phyloP scores from a whole-genome alignment of 2,888 invertebrate species.

The Drosophila conformis region DNA sequence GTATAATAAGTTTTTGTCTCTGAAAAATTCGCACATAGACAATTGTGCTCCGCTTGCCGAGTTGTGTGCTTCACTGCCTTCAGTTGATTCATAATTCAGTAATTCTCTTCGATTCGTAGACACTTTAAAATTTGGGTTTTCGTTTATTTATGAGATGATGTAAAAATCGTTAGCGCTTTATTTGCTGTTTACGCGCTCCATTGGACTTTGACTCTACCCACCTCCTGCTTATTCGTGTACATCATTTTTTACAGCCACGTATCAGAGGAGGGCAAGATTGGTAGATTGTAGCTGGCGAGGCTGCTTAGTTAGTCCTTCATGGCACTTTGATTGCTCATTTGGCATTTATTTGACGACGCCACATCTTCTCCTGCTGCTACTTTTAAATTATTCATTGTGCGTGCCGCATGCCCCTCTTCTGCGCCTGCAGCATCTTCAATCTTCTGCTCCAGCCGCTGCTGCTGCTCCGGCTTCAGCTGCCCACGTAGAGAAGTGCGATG shows the following conservation, averaged over 20 bases:
- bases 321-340: conserved; percentile 82
- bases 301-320: conserved; percentile 77
- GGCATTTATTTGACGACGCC: conserved; percentile 79
- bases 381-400: conserved; percentile 77
- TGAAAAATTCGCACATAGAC: conserved; percentile 32
- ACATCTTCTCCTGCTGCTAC: conserved; percentile 8
- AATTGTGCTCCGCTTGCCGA: conserved; percentile 54
- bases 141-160: conserved; percentile 55
- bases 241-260: conserved; percentile 74
- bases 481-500: conserved; percentile 54
- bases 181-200: conserved; percentile 76
- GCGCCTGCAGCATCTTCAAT: conserved; percentile 38
- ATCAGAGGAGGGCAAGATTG: conserved; percentile 41
- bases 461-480: conserved; percentile 20
- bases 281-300: conserved; percentile 1
- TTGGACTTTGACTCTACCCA: conserved; percentile 38
- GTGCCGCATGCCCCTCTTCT: conserved; percentile 35
- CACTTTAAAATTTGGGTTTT: conserved; percentile 53
- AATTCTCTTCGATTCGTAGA: conserved; percentile 31
- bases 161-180: conserved; percentile 60
- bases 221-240: conserved; percentile 70
- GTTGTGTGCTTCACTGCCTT: conserved; percentile 20
- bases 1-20: conserved; percentile 74
- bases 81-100: conserved; percentile 62
- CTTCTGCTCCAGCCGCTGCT: conserved; percentile 22